Percentiles rank a stretch among this genome's conserved stretches.
phyloP scores from a whole-genome alignment of 2,797 vertebrate genomes.

The Xiphophorus birchmanni region DNA sequence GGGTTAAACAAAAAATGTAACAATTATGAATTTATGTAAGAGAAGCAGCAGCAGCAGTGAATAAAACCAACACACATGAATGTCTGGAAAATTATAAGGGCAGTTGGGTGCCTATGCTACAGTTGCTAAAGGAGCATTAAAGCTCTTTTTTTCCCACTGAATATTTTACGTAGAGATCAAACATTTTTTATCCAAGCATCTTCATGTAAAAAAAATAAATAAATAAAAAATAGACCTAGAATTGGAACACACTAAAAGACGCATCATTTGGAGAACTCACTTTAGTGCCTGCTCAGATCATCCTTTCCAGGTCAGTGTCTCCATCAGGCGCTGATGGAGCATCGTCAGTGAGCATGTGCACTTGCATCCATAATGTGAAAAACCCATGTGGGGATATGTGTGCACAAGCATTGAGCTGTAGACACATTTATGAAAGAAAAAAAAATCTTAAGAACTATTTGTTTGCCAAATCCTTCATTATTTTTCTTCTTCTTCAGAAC shows the following conservation, averaged over 20 bases:
- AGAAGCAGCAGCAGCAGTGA: too few relatives aligned
- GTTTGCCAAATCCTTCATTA: background rate
- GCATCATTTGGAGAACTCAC: conserved; percentile 12
- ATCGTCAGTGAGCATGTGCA: conserved; percentile 39
- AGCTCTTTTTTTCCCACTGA: background rate
- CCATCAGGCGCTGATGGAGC: conserved; percentile 36
- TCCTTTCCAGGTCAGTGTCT: conserved; percentile 64
- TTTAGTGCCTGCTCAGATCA: conserved; percentile 37
- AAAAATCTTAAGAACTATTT: background rate
- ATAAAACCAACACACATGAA: too few relatives aligned
- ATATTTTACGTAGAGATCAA: background rate
- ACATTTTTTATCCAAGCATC: background rate
- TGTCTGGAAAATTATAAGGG: too few relatives aligned
- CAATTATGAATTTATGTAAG: too few relatives aligned
- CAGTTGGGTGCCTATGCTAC: too few relatives aligned
- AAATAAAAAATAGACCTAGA: background rate
- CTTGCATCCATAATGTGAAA: conserved; percentile 30
- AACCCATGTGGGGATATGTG: background rate
- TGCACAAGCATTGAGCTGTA: conserved; percentile 4
- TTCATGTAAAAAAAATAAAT: background rate
- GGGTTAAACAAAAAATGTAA: too few relatives aligned
- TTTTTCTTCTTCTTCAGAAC: background rate
- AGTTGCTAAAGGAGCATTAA: too few relatives aligned
- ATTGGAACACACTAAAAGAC: conserved; percentile 2
- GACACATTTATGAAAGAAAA: background rate